Evolutionary conservation across 2,888 invertebrate species (phyloP).

Genomic region (Anoncus sp.): DNA sequence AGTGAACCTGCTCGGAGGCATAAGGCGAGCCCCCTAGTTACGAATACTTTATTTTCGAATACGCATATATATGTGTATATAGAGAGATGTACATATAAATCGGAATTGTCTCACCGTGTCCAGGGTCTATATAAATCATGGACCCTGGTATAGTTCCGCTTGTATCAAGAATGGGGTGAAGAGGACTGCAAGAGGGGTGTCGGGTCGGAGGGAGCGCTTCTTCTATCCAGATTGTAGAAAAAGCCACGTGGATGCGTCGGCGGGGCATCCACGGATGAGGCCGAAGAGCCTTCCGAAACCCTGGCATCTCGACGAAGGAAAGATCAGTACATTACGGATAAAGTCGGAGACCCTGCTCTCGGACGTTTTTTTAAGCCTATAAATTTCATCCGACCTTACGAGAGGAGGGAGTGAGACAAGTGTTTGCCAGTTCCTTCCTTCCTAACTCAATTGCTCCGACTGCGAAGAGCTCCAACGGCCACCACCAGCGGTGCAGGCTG

Average conservation of each 20-base stretch:
- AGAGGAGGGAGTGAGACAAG: slow-evolving; percentile 72
- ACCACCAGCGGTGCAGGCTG: slow-evolving; percentile 72
- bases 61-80: too few species aligned
- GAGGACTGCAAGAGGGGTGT: slow-evolving; percentile 71
- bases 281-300: slow-evolving; percentile 21
- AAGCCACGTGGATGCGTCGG: slow-evolving; percentile 55
- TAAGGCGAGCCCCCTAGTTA: slow-evolving; percentile 26
- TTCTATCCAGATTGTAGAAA: slow-evolving; percentile 61
- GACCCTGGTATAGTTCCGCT: slow-evolving; percentile 67
- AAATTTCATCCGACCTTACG: slow-evolving; percentile 75
- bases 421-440: slow-evolving; percentile 83
- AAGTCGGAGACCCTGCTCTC: slow-evolving; percentile 78
- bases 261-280: slow-evolving; percentile 46
- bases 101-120: slow-evolving; percentile 34
- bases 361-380: slow-evolving; percentile 82
- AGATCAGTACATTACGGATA: slow-evolving; percentile 83
- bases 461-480: slow-evolving; percentile 52
- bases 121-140: slow-evolving; percentile 79
- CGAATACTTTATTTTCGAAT: slow-evolving; percentile 43
- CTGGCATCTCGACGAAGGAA: slow-evolving; percentile 76
- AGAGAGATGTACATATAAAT: too few species aligned
- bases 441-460: slow-evolving; percentile 82
- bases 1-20: slow-evolving; percentile 65
- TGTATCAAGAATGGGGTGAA: slow-evolving; percentile 58
- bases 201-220: slow-evolving; percentile 60